Percentiles rank a stretch among this genome's conserved stretches.
Conservation (phyloP, 2,797 vertebrate species). For the Periparus ater region DNA sequence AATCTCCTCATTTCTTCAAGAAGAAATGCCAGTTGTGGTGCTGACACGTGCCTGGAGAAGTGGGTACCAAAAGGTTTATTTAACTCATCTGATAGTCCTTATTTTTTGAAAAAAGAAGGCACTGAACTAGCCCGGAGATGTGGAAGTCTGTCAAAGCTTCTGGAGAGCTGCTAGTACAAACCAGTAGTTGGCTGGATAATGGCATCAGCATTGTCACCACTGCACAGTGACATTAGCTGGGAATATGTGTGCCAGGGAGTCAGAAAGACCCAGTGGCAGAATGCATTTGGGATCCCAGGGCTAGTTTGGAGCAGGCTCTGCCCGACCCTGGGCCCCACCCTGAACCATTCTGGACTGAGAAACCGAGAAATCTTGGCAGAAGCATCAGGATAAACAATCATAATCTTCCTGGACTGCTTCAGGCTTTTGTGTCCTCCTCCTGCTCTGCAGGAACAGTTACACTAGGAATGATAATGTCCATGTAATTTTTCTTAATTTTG, state of each 20-base stretch:
- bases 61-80: neutral
- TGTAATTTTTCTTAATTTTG: slow-evolving; percentile 4
- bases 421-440: neutral
- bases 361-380: neutral
- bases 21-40: neutral
- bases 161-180: neutral
- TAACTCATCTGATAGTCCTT: neutral
- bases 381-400: neutral
- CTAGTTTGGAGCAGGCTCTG: neutral
- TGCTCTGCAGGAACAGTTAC: neutral
- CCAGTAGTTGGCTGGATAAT: neutral
- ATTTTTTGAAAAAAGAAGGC: neutral
- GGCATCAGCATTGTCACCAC: neutral
- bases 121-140: neutral
- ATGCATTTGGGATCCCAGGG: neutral
- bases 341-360: neutral
- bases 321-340: neutral
- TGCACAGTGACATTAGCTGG: neutral
- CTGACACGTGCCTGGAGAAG: neutral
- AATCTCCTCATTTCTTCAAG: neutral
- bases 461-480: neutral
- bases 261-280: neutral
- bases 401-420: neutral
- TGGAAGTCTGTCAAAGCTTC: neutral
- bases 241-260: neutral